Evolutionary conservation across 2,888 invertebrate genomes (phyloP).

Genomic region (Xylophagus ater): DNA sequence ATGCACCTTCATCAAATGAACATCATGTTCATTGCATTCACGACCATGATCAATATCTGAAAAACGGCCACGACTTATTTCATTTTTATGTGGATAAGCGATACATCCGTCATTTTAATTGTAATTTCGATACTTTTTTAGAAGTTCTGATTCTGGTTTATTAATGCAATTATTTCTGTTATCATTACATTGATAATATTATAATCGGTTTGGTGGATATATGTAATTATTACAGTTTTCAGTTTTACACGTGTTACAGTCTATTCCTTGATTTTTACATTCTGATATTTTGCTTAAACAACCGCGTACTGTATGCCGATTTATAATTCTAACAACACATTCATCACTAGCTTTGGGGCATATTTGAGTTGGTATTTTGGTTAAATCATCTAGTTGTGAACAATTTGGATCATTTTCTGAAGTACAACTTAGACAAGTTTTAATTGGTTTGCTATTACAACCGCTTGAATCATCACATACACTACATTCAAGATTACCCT

Average conservation of each 20-base stretch:
- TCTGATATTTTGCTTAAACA: constrained; percentile 19
- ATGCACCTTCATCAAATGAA: not conserved
- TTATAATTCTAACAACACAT: constrained; percentile 2
- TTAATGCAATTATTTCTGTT: constrained; percentile 20
- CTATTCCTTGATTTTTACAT: not conserved
- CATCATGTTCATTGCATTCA: constrained; percentile 21
- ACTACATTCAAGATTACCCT: constrained; percentile 18
- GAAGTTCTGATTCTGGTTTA: not conserved
- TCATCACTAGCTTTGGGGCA: constrained; percentile 3
- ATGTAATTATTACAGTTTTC: constrained; percentile 22
- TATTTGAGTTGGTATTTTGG: constrained; percentile 25
- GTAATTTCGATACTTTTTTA: constrained; percentile 19
- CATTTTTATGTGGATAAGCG: constrained; percentile 16
- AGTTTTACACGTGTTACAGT: constrained; percentile 19
- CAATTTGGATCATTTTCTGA: constrained; percentile 24
- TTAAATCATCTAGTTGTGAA: constrained; percentile 26
- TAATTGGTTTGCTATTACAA: constrained; percentile 25
- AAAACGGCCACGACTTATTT: constrained; percentile 24
- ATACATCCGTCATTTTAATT: constrained; percentile 22
- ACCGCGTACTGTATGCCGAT: constrained; percentile 17
- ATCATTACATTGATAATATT: constrained; percentile 23
- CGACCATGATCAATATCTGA: constrained; percentile 21
- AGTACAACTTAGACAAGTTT: constrained; percentile 28
- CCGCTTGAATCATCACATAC: constrained; percentile 23
- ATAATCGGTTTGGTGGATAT: constrained; percentile 20